These are phyloP conservation scores for Heliothis peltigera DNA, from an alignment of 2,888 invertebrate species.

Conservation along the genomic window DNA sequence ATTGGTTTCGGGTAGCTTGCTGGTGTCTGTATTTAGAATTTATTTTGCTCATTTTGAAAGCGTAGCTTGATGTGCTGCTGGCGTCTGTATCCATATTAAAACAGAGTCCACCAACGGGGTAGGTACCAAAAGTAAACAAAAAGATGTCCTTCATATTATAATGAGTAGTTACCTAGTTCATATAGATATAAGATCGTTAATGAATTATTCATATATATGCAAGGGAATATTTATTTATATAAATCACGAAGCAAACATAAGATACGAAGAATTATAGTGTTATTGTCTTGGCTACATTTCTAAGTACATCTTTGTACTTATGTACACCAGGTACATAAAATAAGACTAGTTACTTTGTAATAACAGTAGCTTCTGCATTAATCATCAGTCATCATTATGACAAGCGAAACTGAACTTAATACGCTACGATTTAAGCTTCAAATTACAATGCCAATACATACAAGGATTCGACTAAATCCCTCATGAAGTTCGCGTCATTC, in stretches of 20 bases:
- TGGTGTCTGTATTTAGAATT: too few species aligned
- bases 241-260: conserved; percentile 38
- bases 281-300: conserved; percentile 15
- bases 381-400: not conserved
- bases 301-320: conserved; percentile 6
- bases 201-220: conserved; percentile 28
- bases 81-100: too few species aligned
- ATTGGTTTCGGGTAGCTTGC: too few species aligned
- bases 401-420: not conserved
- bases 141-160: too few species aligned
- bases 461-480: too few species aligned
- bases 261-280: conserved; percentile 32
- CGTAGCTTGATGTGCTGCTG: too few species aligned
- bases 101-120: too few species aligned
- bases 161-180: not conserved
- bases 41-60: too few species aligned
- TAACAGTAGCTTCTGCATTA: not conserved
- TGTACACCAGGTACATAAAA: conserved; percentile 1
- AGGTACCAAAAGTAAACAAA: too few species aligned
- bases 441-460: not conserved
- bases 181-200: conserved; percentile 8
- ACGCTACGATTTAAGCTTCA: not conserved
- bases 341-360: not conserved
- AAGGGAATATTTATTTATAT: conserved; percentile 27
- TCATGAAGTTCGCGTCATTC: too few species aligned